Base-by-base conservation (phyloP, 2,797 vertebrate species). In the Acipenser oxyrinchus region DNA sequence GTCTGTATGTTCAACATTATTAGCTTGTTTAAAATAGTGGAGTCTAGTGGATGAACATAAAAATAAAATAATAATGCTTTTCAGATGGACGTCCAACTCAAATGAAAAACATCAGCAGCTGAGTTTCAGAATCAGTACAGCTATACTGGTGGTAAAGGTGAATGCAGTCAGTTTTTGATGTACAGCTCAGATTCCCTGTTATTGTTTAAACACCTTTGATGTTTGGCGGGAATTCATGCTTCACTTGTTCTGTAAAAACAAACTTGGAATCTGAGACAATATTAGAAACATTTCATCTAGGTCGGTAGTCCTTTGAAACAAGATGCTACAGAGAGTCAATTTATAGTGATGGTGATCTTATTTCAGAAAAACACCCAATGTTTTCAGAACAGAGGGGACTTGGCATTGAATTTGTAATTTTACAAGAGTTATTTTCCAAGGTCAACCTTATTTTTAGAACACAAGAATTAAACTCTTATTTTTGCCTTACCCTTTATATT, bases 181-280 rank as follows among this genome's bases (percentile, higher is more conserved):
- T 74, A 79, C 83, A 76, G 79, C 84, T 85, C 84, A 87, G 52
- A 67, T 67, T 55, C 10, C 63, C 57, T 49, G 37, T 63, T 66
- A 11, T 67, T 51, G 18, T 60, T 64, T 48, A 83, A 87, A 81
- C 77, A 82, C 82, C 80, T 87, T 82, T 84, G 86, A 89, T 87
- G 81, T 85, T 78, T 84, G 60, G 49, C 60, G 57, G 67, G 66
- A 69, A 69, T 66, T 60, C 65, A 86, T 78, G 84, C 87, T 86
- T 85, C 83, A 83, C 81, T 84, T 78, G 79, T 83, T 86, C 80
- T 70, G 75, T 82, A 85, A 82, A 83, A 87, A 37, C 37, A 37
- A 88, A 87, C 78, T 84, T 79, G 79, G 82, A 82, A 82, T 87
- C 82, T 78, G 84, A 86, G 84, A 88, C 85, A 84, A 86, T 87